phyloP scores from a whole-genome alignment of 1,140 invertebrate genomes.

The Bombus impatiens region DNA sequence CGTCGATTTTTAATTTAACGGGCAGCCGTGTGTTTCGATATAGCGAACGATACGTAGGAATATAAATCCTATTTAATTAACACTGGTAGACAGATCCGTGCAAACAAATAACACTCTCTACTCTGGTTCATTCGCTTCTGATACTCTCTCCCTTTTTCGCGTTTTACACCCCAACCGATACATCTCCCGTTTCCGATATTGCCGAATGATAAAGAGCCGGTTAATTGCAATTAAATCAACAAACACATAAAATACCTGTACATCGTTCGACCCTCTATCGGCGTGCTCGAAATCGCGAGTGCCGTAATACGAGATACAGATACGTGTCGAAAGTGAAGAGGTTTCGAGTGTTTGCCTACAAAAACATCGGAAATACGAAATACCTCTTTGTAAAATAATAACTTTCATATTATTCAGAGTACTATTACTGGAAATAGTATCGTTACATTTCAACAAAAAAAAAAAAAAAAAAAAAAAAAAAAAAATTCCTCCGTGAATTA shows the following conservation, averaged over 20 bases:
- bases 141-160: constrained; percentile 43
- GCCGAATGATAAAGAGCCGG: constrained; percentile 62
- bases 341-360: constrained; percentile 39
- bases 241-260: constrained; percentile 56
- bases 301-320: constrained; percentile 42
- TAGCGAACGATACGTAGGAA: constrained; percentile 42
- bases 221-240: constrained; percentile 66
- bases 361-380: constrained; percentile 37
- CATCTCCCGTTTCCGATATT: constrained; percentile 51
- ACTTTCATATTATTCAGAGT: constrained; percentile 12
- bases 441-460: not conserved
- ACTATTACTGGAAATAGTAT: not conserved
- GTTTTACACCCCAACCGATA: constrained; percentile 26
- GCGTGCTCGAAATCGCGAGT: constrained; percentile 30
- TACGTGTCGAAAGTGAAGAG: constrained; percentile 42
- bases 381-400: constrained; percentile 44
- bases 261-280: constrained; percentile 28
- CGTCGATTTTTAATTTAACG: constrained; percentile 51
- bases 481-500: not conserved
- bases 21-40: constrained; percentile 10
- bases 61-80: constrained; percentile 69
- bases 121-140: constrained; percentile 40
- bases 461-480: too few species aligned
- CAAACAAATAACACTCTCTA: constrained; percentile 62
- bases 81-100: constrained; percentile 52